A percentile compares a stretch with the other conserved stretches of the same genome.
Evolutionary conservation across 2,113 vertebrate species (phyloP).

Genomic region (Chloebia gouldiae): DNA sequence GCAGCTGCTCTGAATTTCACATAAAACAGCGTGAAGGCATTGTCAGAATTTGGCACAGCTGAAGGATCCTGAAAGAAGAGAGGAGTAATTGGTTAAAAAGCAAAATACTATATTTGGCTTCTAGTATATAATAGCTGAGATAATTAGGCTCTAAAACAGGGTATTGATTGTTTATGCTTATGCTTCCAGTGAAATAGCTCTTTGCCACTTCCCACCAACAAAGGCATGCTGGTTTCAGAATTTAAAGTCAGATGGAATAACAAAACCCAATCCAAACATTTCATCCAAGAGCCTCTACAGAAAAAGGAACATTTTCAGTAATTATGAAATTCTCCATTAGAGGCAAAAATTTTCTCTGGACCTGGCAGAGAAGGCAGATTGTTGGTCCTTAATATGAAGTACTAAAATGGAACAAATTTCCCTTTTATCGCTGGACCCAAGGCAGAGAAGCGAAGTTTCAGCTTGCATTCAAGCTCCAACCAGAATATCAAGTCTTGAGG

Average conservation of each 20-base stretch:
- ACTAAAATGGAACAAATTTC: background rate
- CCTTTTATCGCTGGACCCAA: background rate
- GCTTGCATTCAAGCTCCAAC: background rate
- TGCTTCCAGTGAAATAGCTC: background rate
- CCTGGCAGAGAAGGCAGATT: background rate
- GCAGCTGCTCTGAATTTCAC: slow-evolving; percentile 95
- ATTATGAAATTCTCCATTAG: background rate
- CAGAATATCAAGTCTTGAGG: background rate
- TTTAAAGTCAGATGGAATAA: background rate
- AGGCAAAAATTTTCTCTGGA: background rate
- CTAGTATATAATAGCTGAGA: background rate
- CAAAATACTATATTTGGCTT: background rate
- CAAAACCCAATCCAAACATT: background rate
- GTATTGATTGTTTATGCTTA: background rate
- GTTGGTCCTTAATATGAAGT: background rate
- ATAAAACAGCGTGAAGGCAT: slow-evolving; percentile 96
- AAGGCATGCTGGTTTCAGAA: background rate
- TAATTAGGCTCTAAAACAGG: background rate
- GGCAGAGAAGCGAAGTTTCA: background rate
- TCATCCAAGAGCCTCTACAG: background rate
- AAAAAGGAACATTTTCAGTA: background rate
- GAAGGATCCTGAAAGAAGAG: slow-evolving; percentile 83
- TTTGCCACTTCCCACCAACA: background rate
- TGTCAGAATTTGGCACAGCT: slow-evolving; percentile 86
- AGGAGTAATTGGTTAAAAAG: slow-evolving; percentile 31